Percentiles rank a stretch among this genome's conserved stretches.
These are phyloP conservation scores for mouse (Mus musculus) DNA, from an alignment of 2,113 vertebrate genomes.

Conservation along the genomic window DNA sequence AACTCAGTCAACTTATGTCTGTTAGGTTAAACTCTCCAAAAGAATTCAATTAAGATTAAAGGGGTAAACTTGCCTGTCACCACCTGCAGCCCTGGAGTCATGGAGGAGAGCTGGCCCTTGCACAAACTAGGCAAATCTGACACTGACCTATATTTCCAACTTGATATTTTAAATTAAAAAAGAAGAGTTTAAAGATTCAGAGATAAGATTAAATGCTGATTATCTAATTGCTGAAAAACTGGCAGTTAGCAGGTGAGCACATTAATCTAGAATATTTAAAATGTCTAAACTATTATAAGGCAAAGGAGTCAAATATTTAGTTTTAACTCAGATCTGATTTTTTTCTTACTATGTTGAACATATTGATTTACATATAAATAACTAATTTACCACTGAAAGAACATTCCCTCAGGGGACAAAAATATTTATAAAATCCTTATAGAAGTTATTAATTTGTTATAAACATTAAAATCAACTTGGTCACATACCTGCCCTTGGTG, in stretches of 20 bases:
- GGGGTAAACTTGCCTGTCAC: too few species aligned
- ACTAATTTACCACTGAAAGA: background rate
- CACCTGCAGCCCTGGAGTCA: too few species aligned
- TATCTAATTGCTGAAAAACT: background rate
- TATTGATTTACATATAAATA: slow-evolving; percentile 22
- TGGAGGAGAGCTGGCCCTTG: background rate
- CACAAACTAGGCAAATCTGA: background rate
- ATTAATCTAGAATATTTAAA: slow-evolving; percentile 44
- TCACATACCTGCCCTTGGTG: slow-evolving; percentile 95
- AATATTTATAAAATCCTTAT: background rate
- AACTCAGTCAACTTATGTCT: background rate
- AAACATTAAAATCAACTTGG: background rate
- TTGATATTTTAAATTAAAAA: slow-evolving; percentile 31
- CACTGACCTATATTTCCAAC: background rate
- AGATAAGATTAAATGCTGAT: background rate
- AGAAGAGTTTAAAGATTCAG: background rate
- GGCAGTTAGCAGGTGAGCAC: slow-evolving; percentile 32
- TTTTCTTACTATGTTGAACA: slow-evolving; percentile 35
- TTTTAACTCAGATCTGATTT: background rate
- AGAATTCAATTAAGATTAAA: background rate
- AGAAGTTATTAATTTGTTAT: background rate
- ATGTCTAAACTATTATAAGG: background rate
- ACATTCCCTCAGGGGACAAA: slow-evolving; percentile 28
- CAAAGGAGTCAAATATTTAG: background rate
- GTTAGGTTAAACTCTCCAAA: background rate